A percentile compares a stretch with the other conserved stretches of the same genome.
phyloP scores from a whole-genome alignment of 1,140 invertebrate genomes.

The Anthonomus grandis region DNA sequence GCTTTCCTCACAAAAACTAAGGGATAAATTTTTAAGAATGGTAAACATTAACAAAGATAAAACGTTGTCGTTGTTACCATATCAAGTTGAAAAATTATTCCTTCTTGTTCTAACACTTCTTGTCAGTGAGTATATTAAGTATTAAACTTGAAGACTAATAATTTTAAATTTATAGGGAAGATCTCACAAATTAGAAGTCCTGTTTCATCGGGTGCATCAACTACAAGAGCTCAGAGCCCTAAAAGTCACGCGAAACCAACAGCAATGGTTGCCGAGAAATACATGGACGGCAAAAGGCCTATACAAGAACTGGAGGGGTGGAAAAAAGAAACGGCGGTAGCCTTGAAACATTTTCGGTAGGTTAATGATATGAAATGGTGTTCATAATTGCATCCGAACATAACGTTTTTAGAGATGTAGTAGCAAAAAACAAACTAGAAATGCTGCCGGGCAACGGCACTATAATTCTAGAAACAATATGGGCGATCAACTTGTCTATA shows the following conservation, averaged over 20 bases:
- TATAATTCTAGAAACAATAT: conserved; percentile 86
- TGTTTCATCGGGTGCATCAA: conserved; percentile 22
- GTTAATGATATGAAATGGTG: background rate
- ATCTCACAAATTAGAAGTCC: conserved; percentile 81
- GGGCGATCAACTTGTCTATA: conserved; percentile 74
- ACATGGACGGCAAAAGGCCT: conserved; percentile 35
- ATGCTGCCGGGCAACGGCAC: conserved; percentile 90
- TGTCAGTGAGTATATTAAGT: too few species aligned
- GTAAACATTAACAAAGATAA: too few species aligned
- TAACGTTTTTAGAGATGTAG: conserved; percentile 84
- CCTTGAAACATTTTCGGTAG: conserved; percentile 37
- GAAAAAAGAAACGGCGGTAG: conserved; percentile 40
- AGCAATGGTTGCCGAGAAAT: conserved; percentile 5
- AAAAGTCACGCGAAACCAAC: conserved; percentile 29
- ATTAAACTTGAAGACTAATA: too few species aligned
- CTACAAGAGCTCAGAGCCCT: conserved; percentile 40
- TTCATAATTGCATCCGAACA: too few species aligned
- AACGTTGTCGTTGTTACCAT: too few species aligned
- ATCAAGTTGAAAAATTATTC: too few species aligned
- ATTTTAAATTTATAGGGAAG: conserved; percentile 57
- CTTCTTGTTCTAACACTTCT: too few species aligned
- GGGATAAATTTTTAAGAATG: too few species aligned
- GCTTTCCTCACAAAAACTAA: too few species aligned
- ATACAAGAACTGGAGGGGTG: conserved; percentile 40
- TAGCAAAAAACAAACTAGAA: conserved; percentile 86